Conservation (phyloP, 2,888 invertebrate species). For the Heliconius ethilla region DNA sequence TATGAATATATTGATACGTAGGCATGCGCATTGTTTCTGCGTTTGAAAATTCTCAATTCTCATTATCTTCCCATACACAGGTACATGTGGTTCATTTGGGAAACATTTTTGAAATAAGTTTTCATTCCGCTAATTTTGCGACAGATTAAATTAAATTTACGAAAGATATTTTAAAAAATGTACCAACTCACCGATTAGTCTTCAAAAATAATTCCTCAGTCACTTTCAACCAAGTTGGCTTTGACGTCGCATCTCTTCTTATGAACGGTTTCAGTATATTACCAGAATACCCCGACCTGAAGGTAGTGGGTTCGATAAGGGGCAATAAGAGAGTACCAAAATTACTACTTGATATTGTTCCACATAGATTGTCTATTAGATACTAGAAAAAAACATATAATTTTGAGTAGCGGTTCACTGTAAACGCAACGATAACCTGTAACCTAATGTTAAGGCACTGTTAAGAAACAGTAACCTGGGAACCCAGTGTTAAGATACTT, state of each 20-base stretch:
- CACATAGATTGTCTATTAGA: constrained; percentile 68
- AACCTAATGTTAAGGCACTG: no score
- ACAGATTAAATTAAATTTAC: background rate
- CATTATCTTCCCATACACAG: no score
- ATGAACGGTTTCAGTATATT: constrained; percentile 92
- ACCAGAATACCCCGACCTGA: constrained; percentile 87
- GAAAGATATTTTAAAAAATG: background rate
- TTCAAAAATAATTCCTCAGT: constrained; percentile 84
- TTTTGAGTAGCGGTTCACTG: no score
- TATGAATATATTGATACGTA: no score
- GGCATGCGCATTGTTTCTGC: no score
- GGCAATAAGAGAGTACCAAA: constrained; percentile 80
- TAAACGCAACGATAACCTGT: no score
- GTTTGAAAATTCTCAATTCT: no score
- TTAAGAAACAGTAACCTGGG: no score
- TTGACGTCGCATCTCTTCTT: constrained; percentile 84
- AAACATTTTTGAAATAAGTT: no score
- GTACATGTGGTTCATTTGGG: no score
- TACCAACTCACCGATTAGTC: constrained; percentile 70
- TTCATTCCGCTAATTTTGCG: no score
- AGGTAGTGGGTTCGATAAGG: constrained; percentile 75
- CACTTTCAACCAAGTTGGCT: constrained; percentile 87
- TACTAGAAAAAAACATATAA: constrained; percentile 54
- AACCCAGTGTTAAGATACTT: no score
- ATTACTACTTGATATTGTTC: constrained; percentile 62